A percentile compares a stretch with the other conserved stretches of the same genome.
Evolutionary conservation across 2,797 vertebrate genomes (phyloP).

Genomic region (Allobates femoralis): DNA sequence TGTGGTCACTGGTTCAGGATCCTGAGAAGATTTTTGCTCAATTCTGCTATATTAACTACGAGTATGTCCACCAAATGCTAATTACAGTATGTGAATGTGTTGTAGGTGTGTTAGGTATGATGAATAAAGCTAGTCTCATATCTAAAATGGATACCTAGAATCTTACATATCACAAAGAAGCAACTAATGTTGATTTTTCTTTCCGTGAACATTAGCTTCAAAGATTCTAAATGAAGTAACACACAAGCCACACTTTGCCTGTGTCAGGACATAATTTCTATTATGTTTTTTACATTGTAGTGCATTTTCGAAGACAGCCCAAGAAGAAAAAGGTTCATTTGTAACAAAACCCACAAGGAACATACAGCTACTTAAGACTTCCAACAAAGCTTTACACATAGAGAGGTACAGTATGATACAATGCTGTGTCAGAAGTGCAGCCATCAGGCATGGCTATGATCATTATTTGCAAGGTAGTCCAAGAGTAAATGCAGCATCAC

Average conservation of each 20-base stretch:
- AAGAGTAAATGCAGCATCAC: not conserved
- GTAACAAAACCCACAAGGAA: not conserved
- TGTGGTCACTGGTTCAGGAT: too few species aligned
- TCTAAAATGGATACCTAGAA: too few species aligned
- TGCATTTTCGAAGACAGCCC: not conserved
- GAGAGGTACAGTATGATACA: slow-evolving; percentile 33
- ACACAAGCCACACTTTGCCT: not conserved
- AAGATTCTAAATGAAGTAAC: too few species aligned
- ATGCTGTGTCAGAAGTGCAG: not conserved
- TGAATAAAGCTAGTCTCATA: too few species aligned
- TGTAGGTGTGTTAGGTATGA: too few species aligned
- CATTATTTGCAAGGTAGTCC: not conserved
- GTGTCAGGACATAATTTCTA: not conserved
- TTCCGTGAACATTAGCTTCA: too few species aligned
- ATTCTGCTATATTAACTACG: too few species aligned
- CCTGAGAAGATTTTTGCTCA: too few species aligned
- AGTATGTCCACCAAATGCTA: too few species aligned
- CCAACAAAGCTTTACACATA: slow-evolving; percentile 5
- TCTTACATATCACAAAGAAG: too few species aligned
- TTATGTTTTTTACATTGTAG: slow-evolving; percentile 38
- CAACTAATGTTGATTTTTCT: too few species aligned
- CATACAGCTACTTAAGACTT: not conserved
- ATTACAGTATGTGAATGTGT: too few species aligned
- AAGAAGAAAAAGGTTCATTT: not conserved
- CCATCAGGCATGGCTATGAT: not conserved